Base-by-base conservation (phyloP, 2,797 vertebrate genomes). In the Cygnus olor region DNA sequence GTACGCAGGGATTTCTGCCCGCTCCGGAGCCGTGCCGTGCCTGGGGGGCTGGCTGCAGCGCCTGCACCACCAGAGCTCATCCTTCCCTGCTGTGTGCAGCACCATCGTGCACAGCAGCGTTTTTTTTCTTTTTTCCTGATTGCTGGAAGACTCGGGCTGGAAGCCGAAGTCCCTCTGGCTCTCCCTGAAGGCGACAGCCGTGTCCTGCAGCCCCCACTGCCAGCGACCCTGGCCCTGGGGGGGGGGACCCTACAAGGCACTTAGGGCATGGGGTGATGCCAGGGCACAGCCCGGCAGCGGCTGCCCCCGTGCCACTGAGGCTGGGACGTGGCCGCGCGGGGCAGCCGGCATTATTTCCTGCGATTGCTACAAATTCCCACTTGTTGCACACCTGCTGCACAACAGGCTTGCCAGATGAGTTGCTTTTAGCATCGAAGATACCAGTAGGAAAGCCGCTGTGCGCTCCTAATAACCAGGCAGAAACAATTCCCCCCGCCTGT, bases 61-160 rank as follows among this genome's bases (percentile, higher is more conserved):
- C 49, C 81, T 3, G 9, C 3, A 7, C 12, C 51, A 2, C 28
- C 0, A 9, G 6, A 22, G 58, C 8, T 0, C 20, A 1, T 28
- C 53, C 27, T 14, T 15, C 53, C 57, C 65, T 10, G 69, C 1
- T 88, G 93, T 88, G 80, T 74, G 72, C 77, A 74, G 71, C 73
- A n/a, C 76, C 53, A 6, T 5, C 61, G 0, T 6, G 3, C n/a
- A 8, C 21, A 47, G 0, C 0, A 28, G 47, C 54, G 1, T 0
- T 2, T 32, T 19, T 18, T n/a, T 63, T n/a, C 36, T 2, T 24
- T 32, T 2, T 2, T 3, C 1, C 47, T 34, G 14, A 34, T 24
- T 34, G 22, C 21, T 24, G 9, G 28, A 9, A 42, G 78, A 22
- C 0, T 0, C 47, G 7, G 68, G 13, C 86, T 79, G 66, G 63